Base-by-base conservation (phyloP, 2,113 vertebrate genomes). In the Alosa alosa region DNA sequence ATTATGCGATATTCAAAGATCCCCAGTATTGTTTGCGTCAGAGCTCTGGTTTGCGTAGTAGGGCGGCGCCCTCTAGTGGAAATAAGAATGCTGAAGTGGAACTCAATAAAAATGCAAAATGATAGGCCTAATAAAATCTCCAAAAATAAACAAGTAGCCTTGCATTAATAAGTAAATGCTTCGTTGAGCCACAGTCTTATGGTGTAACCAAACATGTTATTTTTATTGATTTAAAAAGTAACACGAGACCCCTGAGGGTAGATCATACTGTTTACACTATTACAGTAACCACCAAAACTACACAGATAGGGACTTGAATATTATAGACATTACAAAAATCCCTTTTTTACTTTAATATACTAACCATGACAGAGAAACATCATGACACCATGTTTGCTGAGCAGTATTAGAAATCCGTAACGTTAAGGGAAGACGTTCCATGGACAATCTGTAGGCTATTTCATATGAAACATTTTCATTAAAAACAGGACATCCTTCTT, bases 191-290 rank as follows among this genome's bases (percentile, higher is more conserved):
- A 94, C 93, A 31, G 50, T 83, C 83, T 88, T 85, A 85, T 83
- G 75, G 93, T 94, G 93, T 98, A 97, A 96, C 94, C 96, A 98
- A 98, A 95, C 93, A 97, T 96, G 85, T 92, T 96, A 97, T 97
- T 97, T 98, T 99, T 95, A 99, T 99, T 99, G 97, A 98, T 95
- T 97, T 97, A 99, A 98, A 99, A 99, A 99, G 96, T 97, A 98
- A 97, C 97, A 98, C 72, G 96, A 96, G 97, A 97, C 96, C 97
- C 96, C 96, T 96, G 96, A 95, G 96, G 96, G 96, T 96, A 96
- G 96, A 96, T 97, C 96, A 97, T 97, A 96, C 72, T 78, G 72
- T 78, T 78, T 96, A 97, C 96, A 97, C 97, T 98, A 98, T 96
- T 96, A 97, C 97, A 97, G 96, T 96, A 96, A 97, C 98, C 97